Percentiles rank a stretch among this genome's conserved stretches.
These are phyloP conservation scores for Pseudoips prasinana DNA, from an alignment of 2,888 invertebrate species.

Conservation along the genomic window DNA sequence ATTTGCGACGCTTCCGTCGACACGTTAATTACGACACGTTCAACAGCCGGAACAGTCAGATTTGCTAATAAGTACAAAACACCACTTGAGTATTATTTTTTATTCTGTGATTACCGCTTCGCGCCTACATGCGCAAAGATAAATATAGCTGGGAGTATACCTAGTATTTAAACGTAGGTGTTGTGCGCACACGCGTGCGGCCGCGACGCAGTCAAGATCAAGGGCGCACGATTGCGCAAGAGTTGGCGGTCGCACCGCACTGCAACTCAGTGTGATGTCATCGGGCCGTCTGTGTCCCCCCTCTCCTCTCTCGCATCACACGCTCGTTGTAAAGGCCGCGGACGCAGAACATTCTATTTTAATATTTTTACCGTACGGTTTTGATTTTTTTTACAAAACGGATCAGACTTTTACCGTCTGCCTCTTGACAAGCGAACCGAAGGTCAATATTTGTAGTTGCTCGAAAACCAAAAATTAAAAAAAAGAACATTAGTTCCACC, in stretches of 20 bases:
- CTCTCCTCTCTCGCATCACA: constrained; percentile 46
- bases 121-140: constrained; percentile 70
- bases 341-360: constrained; percentile 71
- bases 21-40: constrained; percentile 43
- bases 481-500: too few species aligned
- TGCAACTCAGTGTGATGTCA: constrained; percentile 77
- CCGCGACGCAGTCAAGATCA: constrained; percentile 82
- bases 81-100: constrained; percentile 49
- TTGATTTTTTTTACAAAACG: constrained; percentile 17
- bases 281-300: constrained; percentile 60
- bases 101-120: constrained; percentile 61
- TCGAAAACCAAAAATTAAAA: too few species aligned
- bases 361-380: constrained; percentile 46
- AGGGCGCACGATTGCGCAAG: constrained; percentile 80
- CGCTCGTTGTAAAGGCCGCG: constrained; percentile 61
- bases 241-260: constrained; percentile 75
- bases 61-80: constrained; percentile 57
- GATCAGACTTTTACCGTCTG: constrained; percentile 13
- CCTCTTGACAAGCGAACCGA: too few species aligned
- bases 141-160: constrained; percentile 67
- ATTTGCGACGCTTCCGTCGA: constrained; percentile 29
- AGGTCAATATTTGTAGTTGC: too few species aligned
- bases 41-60: constrained; percentile 57
- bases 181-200: constrained; percentile 70
- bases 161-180: constrained; percentile 57